Percentiles rank a stretch among this genome's conserved stretches.
Evolutionary conservation across 1,140 invertebrate genomes (phyloP).

Genomic region (Hypothenemus hampei): DNA sequence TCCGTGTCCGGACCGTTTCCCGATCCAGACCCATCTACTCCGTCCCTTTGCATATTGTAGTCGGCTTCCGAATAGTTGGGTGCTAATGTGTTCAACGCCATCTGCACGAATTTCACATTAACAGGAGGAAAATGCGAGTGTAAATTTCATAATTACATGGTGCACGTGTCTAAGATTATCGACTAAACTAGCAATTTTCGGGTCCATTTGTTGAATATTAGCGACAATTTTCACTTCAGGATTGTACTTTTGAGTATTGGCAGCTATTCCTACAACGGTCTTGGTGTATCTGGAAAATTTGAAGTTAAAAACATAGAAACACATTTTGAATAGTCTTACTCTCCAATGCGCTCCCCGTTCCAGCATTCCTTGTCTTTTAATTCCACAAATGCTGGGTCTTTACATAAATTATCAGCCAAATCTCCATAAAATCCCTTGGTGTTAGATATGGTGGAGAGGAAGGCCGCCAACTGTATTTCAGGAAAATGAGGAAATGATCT

Average conservation of each 20-base stretch:
- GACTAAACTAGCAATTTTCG: conserved; percentile 54
- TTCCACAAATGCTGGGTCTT: conserved; percentile 55
- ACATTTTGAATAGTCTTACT: conserved; percentile 56
- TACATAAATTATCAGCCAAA: conserved; percentile 64
- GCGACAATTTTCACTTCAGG: conserved; percentile 56
- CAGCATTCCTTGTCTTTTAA: conserved; percentile 61
- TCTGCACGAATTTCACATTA: conserved; percentile 26
- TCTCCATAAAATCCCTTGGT: conserved; percentile 67
- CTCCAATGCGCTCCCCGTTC: conserved; percentile 69
- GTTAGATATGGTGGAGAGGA: conserved; percentile 58
- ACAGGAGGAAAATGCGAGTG: not conserved
- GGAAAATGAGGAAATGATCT: conserved; percentile 39
- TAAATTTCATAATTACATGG: conserved; percentile 49
- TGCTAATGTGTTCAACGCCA: conserved; percentile 40
- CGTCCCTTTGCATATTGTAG: conserved; percentile 42
- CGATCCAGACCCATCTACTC: conserved; percentile 42
- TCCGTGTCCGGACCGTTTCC: conserved; percentile 38
- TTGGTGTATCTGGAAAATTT: conserved; percentile 56
- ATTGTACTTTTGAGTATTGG: conserved; percentile 61
- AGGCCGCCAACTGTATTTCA: conserved; percentile 56
- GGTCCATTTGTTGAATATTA: conserved; percentile 48
- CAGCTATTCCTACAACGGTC: conserved; percentile 56
- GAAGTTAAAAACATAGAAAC: not conserved
- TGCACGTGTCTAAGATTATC: conserved; percentile 62
- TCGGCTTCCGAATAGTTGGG: conserved; percentile 36